A percentile compares a stretch with the other conserved stretches of the same genome.
Evolutionary conservation across 2,888 invertebrate genomes (phyloP).

Genomic region (Pristionchus fissidentatus): DNA sequence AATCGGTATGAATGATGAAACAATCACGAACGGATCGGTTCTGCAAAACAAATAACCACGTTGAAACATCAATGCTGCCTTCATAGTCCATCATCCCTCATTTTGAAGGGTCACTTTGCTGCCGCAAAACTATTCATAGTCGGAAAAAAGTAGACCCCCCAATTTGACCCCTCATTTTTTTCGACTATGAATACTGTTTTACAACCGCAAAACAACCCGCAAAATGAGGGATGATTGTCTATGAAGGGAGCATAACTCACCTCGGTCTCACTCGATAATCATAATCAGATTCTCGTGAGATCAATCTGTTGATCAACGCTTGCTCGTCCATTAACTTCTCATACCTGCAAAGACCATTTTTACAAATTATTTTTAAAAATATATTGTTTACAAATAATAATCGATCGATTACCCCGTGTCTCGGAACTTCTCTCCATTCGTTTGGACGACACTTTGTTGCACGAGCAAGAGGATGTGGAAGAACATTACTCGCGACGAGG

Average conservation of each 20-base stretch:
- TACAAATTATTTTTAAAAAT: background rate
- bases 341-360: slow-evolving; percentile 56
- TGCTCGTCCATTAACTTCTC: slow-evolving; percentile 68
- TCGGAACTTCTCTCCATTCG: slow-evolving; percentile 22
- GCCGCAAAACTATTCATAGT: too few species aligned
- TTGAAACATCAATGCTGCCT: too few species aligned
- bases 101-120: too few species aligned
- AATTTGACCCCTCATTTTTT: too few species aligned
- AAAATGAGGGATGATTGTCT: background rate
- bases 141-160: too few species aligned
- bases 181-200: too few species aligned
- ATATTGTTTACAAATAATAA: too few species aligned
- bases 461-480: background rate
- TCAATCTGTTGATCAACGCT: slow-evolving; percentile 59
- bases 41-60: too few species aligned
- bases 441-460: slow-evolving; percentile 14
- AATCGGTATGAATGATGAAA: too few species aligned
- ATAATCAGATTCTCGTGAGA: slow-evolving; percentile 52
- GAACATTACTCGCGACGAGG: background rate
- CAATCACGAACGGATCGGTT: too few species aligned
- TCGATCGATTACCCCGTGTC: background rate
- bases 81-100: too few species aligned
- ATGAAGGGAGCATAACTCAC: slow-evolving; percentile 51
- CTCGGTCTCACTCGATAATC: slow-evolving; percentile 65
- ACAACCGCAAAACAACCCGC: background rate